These are phyloP conservation scores for Gallinago paraguaiae DNA, from an alignment of 2,113 vertebrate species.

Conservation along the genomic window DNA sequence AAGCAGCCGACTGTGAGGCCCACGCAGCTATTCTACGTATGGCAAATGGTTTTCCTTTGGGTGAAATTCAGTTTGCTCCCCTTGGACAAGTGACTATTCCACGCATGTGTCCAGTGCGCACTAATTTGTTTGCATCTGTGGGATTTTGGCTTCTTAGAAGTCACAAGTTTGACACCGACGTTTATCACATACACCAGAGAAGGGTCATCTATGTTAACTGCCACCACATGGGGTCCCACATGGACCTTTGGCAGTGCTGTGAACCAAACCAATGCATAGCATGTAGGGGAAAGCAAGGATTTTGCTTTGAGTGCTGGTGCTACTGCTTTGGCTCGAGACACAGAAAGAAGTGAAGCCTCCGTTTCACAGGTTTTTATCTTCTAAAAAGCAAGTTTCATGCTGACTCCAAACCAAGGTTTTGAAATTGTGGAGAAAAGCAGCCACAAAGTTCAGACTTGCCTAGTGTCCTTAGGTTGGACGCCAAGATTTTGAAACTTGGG, in stretches of 20 bases:
- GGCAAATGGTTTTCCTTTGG: neutral
- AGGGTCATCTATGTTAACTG: neutral
- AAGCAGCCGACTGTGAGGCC: neutral
- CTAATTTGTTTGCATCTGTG: neutral
- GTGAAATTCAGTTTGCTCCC: neutral
- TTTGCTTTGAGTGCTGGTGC: neutral
- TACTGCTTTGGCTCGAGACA: neutral
- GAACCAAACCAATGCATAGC: neutral
- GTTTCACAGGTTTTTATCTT: neutral
- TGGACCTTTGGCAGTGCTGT: rapidly evolving
- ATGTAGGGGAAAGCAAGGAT: neutral
- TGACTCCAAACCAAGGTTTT: neutral
- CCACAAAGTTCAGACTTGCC: neutral
- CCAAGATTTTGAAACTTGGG: neutral
- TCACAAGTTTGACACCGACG: neutral
- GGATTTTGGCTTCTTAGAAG: neutral
- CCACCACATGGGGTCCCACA: neutral
- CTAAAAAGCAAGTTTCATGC: neutral
- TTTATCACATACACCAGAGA: neutral
- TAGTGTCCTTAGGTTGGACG: neutral
- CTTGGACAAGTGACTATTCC: neutral
- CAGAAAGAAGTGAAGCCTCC: neutral
- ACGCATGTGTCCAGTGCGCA: neutral
- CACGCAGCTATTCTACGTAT: neutral
- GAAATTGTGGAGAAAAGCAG: neutral